These are phyloP conservation scores for Doris montereyensis DNA, from an alignment of 2,888 invertebrate species.

Conservation along the genomic window DNA sequence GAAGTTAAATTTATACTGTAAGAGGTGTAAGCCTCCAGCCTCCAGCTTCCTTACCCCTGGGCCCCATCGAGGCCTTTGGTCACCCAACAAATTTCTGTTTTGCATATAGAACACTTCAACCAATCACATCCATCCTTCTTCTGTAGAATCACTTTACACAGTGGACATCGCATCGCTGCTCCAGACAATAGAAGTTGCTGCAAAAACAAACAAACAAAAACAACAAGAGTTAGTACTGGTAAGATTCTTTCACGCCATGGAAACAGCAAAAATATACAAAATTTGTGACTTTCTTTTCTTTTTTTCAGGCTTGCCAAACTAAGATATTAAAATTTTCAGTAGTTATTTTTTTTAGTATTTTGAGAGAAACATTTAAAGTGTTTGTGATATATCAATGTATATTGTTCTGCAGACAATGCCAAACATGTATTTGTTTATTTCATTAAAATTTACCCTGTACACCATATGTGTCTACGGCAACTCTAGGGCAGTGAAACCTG, in stretches of 20 bases:
- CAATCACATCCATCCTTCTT: conserved; percentile 97
- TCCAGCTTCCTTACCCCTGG: conserved; percentile 78
- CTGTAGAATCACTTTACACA: conserved; percentile 86
- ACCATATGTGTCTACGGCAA: no score
- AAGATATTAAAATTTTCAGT: not conserved
- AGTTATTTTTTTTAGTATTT: no score
- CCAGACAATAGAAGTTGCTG: conserved; percentile 85
- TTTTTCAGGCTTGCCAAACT: not conserved
- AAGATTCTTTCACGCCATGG: not conserved
- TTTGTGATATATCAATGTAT: no score
- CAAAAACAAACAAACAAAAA: conserved; percentile 28
- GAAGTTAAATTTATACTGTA: no score
- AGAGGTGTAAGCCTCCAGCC: no score
- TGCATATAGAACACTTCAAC: conserved; percentile 91
- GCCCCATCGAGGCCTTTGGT: conserved; percentile 84
- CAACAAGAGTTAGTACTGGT: not conserved
- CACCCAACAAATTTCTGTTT: conserved; percentile 95
- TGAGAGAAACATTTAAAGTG: no score
- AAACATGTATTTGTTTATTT: no score
- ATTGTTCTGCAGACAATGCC: no score
- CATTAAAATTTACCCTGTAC: no score
- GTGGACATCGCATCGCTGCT: conserved; percentile 90
- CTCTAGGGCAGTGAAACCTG: no score
- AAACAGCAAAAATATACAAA: not conserved
- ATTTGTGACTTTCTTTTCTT: not conserved